Percentiles rank a stretch among this genome's conserved stretches.
Conservation (phyloP, 1,140 invertebrate genomes). For the Choristoneura fumiferana region DNA sequence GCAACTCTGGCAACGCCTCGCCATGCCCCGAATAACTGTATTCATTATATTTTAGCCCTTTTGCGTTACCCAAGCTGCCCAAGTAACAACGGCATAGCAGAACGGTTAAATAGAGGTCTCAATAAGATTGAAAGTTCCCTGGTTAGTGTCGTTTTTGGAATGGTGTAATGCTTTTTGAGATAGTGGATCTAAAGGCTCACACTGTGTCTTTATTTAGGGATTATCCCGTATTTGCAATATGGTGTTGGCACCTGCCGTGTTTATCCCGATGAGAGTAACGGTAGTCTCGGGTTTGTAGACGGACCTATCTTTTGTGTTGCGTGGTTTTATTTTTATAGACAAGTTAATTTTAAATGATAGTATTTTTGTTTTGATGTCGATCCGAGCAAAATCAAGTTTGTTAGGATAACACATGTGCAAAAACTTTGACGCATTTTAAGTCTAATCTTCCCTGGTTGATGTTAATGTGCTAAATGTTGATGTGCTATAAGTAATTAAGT, state of each 20-base stretch:
- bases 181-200: neutral
- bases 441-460: too few relatives aligned
- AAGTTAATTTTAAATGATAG: too few relatives aligned
- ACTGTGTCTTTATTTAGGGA: constrained; percentile 14
- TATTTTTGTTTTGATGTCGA: too few relatives aligned
- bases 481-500: too few relatives aligned
- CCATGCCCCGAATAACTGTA: constrained; percentile 4
- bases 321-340: too few relatives aligned
- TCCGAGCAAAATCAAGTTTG: too few relatives aligned
- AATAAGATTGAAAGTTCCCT: too few relatives aligned
- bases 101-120: too few relatives aligned
- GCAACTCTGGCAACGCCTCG: constrained; percentile 3
- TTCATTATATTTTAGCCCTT: neutral
- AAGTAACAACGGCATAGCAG: neutral
- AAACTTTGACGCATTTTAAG: too few relatives aligned
- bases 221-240: neutral
- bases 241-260: constrained; percentile 6
- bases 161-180: neutral
- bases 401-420: too few relatives aligned
- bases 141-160: neutral
- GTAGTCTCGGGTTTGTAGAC: neutral
- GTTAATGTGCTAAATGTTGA: too few relatives aligned
- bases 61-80: neutral
- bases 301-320: neutral
- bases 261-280: neutral